Evolutionary conservation across 2,797 vertebrate species (phyloP).

Genomic region (Spondyliosoma cantharus): DNA sequence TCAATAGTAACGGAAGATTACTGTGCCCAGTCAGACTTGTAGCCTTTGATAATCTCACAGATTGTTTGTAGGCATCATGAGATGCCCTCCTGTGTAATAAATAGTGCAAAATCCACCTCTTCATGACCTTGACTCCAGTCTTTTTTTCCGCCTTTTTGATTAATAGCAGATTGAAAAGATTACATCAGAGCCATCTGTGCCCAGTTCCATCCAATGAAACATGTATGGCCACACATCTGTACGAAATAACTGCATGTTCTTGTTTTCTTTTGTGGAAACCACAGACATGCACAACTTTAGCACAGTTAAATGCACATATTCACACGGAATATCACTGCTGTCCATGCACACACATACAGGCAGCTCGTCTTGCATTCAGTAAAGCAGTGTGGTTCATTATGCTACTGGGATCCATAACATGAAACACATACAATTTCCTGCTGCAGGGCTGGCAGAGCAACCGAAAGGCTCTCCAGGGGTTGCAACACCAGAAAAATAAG

Average conservation of each 20-base stretch:
- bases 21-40: slow-evolving; percentile 15
- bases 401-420: slow-evolving; percentile 70
- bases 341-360: not conserved
- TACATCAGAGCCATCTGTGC: slow-evolving; percentile 77
- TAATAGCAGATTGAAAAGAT: slow-evolving; percentile 72
- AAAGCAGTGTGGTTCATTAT: slow-evolving; percentile 64
- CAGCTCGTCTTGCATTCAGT: slow-evolving; percentile 55
- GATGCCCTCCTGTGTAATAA: slow-evolving; percentile 15
- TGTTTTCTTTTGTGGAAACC: slow-evolving; percentile 17
- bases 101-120: slow-evolving; percentile 40
- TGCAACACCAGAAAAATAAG: slow-evolving; percentile 58
- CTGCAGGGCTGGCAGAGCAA: slow-evolving; percentile 56
- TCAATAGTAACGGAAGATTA: slow-evolving; percentile 39
- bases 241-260: slow-evolving; percentile 9
- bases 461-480: slow-evolving; percentile 52
- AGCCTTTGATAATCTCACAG: slow-evolving; percentile 44
- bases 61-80: slow-evolving; percentile 31
- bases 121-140: slow-evolving; percentile 63
- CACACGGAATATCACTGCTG: slow-evolving; percentile 33
- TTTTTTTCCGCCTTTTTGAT: slow-evolving; percentile 65
- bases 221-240: slow-evolving; percentile 31
- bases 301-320: slow-evolving; percentile 27
- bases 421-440: slow-evolving; percentile 65
- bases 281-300: slow-evolving; percentile 21
- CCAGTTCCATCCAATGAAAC: slow-evolving; percentile 51